Percentiles rank a stretch among this genome's conserved stretches.
Conservation (phyloP, 2,797 vertebrate species). For the Merluccius polli region DNA sequence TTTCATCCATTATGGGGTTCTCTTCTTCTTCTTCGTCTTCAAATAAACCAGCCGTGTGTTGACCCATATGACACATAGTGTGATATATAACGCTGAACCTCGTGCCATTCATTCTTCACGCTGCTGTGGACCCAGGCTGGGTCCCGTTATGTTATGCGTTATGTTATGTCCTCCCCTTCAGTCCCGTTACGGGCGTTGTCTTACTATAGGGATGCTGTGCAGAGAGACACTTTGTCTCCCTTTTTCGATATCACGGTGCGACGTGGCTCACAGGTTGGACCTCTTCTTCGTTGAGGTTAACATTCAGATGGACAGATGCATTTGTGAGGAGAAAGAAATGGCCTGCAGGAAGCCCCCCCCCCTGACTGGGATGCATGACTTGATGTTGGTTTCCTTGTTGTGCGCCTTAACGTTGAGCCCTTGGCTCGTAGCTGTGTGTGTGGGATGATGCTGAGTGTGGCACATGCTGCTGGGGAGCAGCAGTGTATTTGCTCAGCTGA, state of each 20-base stretch:
- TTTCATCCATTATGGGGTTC: background rate
- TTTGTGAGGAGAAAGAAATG: background rate
- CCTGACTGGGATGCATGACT: background rate
- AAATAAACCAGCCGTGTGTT: background rate
- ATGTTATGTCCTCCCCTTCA: conserved; percentile 33
- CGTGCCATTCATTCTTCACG: conserved; percentile 57
- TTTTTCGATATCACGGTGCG: background rate
- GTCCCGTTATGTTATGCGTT: conserved; percentile 73
- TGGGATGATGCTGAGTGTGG: conserved; percentile 62
- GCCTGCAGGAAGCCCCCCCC: too few species aligned
- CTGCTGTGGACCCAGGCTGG: conserved; percentile 46
- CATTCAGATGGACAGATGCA: background rate
- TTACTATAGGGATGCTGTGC: conserved; percentile 24
- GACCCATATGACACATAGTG: too few species aligned
- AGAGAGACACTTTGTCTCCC: background rate
- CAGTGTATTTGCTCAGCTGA: conserved; percentile 53
- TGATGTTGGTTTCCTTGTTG: background rate
- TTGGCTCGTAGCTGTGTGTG: conserved; percentile 48
- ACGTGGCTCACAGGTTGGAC: conserved; percentile 23
- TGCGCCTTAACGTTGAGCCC: conserved; percentile 25
- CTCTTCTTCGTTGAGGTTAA: conserved; percentile 2
- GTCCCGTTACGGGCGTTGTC: conserved; percentile 75
- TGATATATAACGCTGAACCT: too few species aligned
- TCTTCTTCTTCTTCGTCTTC: background rate
- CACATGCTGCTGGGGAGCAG: conserved; percentile 57